phyloP scores from a whole-genome alignment of 2,888 invertebrate genomes.

The Caenorhabditis angaria region DNA sequence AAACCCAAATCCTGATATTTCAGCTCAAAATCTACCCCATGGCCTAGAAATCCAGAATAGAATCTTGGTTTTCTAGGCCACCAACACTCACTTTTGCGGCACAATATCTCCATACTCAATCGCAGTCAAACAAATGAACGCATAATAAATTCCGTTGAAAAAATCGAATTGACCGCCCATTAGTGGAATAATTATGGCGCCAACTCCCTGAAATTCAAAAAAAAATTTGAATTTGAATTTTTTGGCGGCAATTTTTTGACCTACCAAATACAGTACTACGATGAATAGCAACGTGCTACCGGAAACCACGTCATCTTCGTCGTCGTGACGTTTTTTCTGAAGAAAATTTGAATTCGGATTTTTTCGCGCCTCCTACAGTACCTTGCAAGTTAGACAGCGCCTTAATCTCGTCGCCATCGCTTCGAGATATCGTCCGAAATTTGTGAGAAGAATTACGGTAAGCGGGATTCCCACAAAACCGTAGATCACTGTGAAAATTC shows the following conservation, averaged over 20 bases:
- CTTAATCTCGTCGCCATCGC: conserved; percentile 52
- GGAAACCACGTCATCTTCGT: conserved; percentile 41
- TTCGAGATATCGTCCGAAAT: conserved; percentile 68
- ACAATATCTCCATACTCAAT: conserved; percentile 70
- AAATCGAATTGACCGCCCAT: conserved; percentile 65
- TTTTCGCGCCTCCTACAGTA: not conserved
- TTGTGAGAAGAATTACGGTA: conserved; percentile 70
- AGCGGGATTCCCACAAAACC: conserved; percentile 70
- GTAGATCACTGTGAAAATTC: conserved; percentile 69
- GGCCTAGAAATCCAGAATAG: too few relatives aligned
- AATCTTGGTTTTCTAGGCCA: not conserved
- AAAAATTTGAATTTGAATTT: not conserved
- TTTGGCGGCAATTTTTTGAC: not conserved
- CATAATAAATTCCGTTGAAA: conserved; percentile 69
- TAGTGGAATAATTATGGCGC: conserved; percentile 52
- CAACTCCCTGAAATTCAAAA: conserved; percentile 28
- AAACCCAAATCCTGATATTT: too few relatives aligned
- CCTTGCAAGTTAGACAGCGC: conserved; percentile 17
- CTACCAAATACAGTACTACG: conserved; percentile 53
- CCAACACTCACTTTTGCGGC: conserved; percentile 53
- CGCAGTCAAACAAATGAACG: conserved; percentile 69
- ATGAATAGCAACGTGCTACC: conserved; percentile 55
- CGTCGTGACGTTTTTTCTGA: conserved; percentile 18
- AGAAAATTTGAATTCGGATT: not conserved
- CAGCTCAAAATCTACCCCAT: too few relatives aligned